Conservation (phyloP, 2,888 invertebrate genomes). For the Theodoxus fluviatilis region DNA sequence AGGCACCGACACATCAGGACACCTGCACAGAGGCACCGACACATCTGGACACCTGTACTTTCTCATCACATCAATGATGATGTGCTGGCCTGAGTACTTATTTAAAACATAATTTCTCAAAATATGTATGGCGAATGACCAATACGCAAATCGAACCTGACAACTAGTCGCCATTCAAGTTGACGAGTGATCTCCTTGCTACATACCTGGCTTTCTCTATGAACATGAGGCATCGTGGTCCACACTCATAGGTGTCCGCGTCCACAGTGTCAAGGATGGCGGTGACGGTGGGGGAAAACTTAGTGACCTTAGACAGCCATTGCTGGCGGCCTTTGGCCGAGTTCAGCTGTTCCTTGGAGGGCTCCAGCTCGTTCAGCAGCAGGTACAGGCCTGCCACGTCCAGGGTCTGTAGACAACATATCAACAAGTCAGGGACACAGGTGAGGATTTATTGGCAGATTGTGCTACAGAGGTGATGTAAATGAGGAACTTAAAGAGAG, state of each 20-base stretch:
- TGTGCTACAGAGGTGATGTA: too few relatives aligned
- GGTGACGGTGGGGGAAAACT: slow-evolving; percentile 41
- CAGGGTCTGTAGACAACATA: slow-evolving; percentile 37
- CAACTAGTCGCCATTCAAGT: too few relatives aligned
- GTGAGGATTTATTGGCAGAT: not conserved
- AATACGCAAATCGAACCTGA: too few relatives aligned
- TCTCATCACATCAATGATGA: slow-evolving; percentile 10
- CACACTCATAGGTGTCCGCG: not conserved
- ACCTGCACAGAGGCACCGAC: not conserved
- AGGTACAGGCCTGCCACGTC: slow-evolving; percentile 38
- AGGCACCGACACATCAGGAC: slow-evolving; percentile 4
- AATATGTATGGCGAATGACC: too few relatives aligned
- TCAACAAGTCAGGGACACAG: not conserved
- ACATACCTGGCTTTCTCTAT: slow-evolving; percentile 11
- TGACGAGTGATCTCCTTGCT: not conserved
- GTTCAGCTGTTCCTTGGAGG: slow-evolving; percentile 35
- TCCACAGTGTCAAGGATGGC: slow-evolving; percentile 32
- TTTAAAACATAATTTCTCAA: too few relatives aligned
- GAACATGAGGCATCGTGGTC: not conserved
- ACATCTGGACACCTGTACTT: slow-evolving; percentile 5
- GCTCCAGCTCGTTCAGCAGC: slow-evolving; percentile 39
- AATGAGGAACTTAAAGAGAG: too few relatives aligned
- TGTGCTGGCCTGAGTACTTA: too few relatives aligned
- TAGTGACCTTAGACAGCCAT: slow-evolving; percentile 43
- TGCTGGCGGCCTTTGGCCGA: slow-evolving; percentile 30